These are phyloP conservation scores for Urosaurus nigricauda DNA, from an alignment of 2,797 vertebrate genomes.

Conservation along the genomic window DNA sequence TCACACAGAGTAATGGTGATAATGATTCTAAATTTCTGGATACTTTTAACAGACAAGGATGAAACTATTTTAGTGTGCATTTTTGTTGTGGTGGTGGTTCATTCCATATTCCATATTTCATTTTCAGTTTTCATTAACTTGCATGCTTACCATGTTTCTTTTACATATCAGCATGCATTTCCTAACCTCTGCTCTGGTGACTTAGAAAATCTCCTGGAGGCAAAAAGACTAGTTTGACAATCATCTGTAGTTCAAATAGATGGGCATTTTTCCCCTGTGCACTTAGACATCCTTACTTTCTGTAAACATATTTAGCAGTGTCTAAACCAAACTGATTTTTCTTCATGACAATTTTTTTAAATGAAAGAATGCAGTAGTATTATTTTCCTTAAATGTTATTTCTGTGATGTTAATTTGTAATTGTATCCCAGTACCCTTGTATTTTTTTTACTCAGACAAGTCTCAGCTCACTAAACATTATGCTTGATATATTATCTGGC, in stretches of 20 bases:
- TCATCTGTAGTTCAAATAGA: neutral
- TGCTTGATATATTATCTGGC: neutral
- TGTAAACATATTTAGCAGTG: neutral
- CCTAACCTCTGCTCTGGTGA: neutral
- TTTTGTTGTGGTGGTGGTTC: slow-evolving; percentile 21
- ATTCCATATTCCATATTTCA: slow-evolving; percentile 28
- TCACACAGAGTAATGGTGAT: slow-evolving; percentile 6
- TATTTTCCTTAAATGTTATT: neutral
- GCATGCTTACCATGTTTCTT: slow-evolving; percentile 47
- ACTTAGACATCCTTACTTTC: neutral
- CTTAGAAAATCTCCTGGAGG: neutral
- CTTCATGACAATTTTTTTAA: neutral
- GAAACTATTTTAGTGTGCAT: slow-evolving; percentile 28
- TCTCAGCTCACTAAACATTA: neutral
- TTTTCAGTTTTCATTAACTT: slow-evolving; percentile 44
- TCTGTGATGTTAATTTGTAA: neutral
- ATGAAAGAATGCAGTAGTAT: neutral
- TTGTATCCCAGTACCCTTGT: neutral
- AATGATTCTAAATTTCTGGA: slow-evolving; percentile 31
- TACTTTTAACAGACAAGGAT: slow-evolving; percentile 30
- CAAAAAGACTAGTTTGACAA: neutral
- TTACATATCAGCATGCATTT: neutral
- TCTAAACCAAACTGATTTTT: neutral
- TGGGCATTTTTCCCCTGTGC: too few relatives aligned
- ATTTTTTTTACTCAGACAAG: neutral